Evolutionary conservation across 2,113 vertebrate species (phyloP).

Genomic region (Panurus biarmicus): DNA sequence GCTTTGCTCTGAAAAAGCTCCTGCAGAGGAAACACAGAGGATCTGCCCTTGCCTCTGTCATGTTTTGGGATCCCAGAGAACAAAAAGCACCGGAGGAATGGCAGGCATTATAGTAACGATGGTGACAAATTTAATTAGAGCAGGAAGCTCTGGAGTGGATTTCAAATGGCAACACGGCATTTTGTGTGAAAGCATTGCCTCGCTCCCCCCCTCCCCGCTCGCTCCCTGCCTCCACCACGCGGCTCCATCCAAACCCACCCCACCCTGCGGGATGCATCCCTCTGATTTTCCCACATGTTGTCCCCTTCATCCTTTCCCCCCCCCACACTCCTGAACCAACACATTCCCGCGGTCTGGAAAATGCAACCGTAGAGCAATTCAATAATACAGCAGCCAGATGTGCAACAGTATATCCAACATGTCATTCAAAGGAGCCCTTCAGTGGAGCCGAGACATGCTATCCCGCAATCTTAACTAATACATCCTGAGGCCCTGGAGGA

Average conservation of each 20-base stretch:
- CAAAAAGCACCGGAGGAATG: conserved; percentile 53
- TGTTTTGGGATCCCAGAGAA: conserved; percentile 45
- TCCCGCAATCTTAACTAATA: conserved; percentile 61
- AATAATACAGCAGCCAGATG: conserved; percentile 51
- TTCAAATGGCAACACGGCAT: conserved; percentile 55
- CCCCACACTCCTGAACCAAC: neutral
- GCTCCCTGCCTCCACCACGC: neutral
- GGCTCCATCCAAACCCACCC: neutral
- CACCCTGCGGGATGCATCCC: conserved; percentile 7
- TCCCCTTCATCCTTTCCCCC: neutral
- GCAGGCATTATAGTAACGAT: conserved; percentile 60
- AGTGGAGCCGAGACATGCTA: conserved; percentile 55
- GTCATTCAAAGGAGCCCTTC: conserved; percentile 64
- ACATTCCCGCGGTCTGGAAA: conserved; percentile 48
- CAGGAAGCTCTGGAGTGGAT: conserved; percentile 63
- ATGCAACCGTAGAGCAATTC: conserved; percentile 35
- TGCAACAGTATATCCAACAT: conserved; percentile 55
- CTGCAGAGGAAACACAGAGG: neutral
- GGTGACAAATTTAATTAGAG: conserved; percentile 65
- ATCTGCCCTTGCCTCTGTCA: neutral
- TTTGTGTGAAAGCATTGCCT: conserved; percentile 41
- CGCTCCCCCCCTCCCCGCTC: neutral
- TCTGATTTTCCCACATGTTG: conserved; percentile 33
- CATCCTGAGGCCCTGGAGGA: conserved; percentile 64
- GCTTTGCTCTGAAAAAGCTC: neutral